Evolutionary conservation across 2,888 invertebrate species (phyloP).

Genomic region (Agrochola litura): DNA sequence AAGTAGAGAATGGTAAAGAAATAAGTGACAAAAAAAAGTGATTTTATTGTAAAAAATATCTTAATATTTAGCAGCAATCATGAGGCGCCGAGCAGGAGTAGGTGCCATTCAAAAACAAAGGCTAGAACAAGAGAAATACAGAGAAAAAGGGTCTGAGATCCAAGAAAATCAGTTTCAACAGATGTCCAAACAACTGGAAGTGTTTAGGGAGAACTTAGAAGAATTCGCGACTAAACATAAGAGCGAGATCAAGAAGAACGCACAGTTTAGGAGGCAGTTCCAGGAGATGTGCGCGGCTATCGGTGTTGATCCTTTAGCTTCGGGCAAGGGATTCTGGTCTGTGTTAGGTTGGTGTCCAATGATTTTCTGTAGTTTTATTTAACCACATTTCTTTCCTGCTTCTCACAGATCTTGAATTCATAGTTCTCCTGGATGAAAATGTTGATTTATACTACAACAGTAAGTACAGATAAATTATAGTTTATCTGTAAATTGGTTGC

Average conservation of each 20-base stretch:
- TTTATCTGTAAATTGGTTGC: neutral
- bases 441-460: neutral
- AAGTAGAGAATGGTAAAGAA: neutral
- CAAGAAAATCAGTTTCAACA: conserved; percentile 98
- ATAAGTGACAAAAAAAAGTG: neutral
- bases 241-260: conserved; percentile 97
- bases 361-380: neutral
- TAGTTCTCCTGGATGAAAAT: neutral
- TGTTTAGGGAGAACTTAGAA: conserved; percentile 97
- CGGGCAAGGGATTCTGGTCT: conserved; percentile 99
- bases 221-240: conserved; percentile 99
- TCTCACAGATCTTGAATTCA: neutral
- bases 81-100: conserved; percentile 96
- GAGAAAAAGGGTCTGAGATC: conserved; percentile 97
- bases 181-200: conserved; percentile 98
- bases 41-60: neutral
- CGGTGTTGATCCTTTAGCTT: conserved; percentile 99
- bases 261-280: conserved; percentile 98
- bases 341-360: conserved; percentile 91
- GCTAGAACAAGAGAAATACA: conserved; percentile 96
- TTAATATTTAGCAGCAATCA: conserved; percentile 74
- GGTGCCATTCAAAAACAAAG: conserved; percentile 97
- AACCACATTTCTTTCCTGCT: neutral
- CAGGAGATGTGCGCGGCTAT: conserved; percentile 99
- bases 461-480: neutral